Evolutionary conservation across 2,113 vertebrate species (phyloP), one percentile per base, ranked within the genome.

Genomic region (Colinus virginianus): DNA sequence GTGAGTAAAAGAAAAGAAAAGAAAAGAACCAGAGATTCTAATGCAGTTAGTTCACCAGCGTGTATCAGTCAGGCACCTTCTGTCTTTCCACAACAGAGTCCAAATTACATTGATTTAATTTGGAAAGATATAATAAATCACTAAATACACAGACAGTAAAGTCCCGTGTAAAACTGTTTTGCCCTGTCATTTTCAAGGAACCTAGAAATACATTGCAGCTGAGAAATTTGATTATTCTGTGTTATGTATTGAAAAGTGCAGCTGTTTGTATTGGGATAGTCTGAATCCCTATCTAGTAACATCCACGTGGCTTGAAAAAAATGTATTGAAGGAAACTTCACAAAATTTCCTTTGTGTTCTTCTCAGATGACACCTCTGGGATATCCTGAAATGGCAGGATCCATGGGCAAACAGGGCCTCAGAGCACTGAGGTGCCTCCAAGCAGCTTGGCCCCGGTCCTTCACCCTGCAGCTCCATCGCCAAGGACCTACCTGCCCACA

Each of bases 101-200:
- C 68, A 78, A 76, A 89, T 76, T 76, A 77, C 55, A 61, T 69
- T 48, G 68, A 64, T 86, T 94, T 93, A 9, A 80, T 94, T 94
- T 93, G 69, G 78, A 87, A 92, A 70, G 32, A 40, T 74, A 69
- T 6, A 83, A 78, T 84, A 91, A 94, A 74, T 18, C 49, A 67
- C 51, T 75, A 69, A 70, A 43, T 23, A 2, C 38, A 32, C 42
- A 87, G 76, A 83, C 53, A 86, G 75, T 71, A 11, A 6, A 51
- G 21, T 32, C 30, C 34, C 22, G 17, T 69, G 17, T 78, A 88
- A 84, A 84, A 81, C 32, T 4, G 1, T 49, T 12, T 46, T 92
- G 28, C 7, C 34, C 15, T 75, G 22, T 63, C 36, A 5, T 91
- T 93, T 90, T 76, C 59, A 69, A 63, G 78, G 76, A 72, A 19